Evolutionary conservation across 2,888 invertebrate species (phyloP), one percentile per base, ranked within the genome.

Genomic region (Resseliella maxima): DNA sequence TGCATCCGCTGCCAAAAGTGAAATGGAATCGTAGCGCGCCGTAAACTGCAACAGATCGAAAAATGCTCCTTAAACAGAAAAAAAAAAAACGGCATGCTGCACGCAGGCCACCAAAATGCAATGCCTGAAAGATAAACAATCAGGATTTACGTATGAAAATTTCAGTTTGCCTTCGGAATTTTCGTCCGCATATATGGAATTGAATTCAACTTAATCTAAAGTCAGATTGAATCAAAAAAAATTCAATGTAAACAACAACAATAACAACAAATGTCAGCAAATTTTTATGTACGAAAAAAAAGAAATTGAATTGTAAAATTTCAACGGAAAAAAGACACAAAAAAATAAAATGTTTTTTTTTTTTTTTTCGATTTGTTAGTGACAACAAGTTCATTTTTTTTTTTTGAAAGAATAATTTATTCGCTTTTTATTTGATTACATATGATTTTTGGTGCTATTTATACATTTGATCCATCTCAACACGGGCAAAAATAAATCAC

Each of bases 361-460:
- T 27, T 72, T 31, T 35, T 15, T 35, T 5, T 72, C 31, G 18
- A 72, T 59, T 24, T 72, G 31, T 15, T 72, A 59, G 72, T 72
- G 72, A 72, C 72, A 72, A 72, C 31, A 72, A 72, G 59, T 59
- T 5, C 72, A 72, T 31, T 27, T 35, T 31, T 72, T n/a, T n/a
- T 35, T 31, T 72, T 72, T 72, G 15, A 72, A 72, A 72, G 72
- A 72, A 72, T 72, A 72, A 72, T 72, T 72, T 72, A 72, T 72
- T 27, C 72, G n/a, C 72, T 5, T 35, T 72, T 59, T 59, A 59
- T 59, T 72, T 72, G 72, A 72, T n/a, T 72, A 72, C 72, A 72
- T 35, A 10, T 72, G 72, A 15, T 72, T 59, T 72, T 72, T 72
- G 24, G 31, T 3, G 31, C 59, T 6, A 24, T 59, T 59, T 8